phyloP scores from a whole-genome alignment of 2,113 vertebrate species.

The Pantherophis guttatus region DNA sequence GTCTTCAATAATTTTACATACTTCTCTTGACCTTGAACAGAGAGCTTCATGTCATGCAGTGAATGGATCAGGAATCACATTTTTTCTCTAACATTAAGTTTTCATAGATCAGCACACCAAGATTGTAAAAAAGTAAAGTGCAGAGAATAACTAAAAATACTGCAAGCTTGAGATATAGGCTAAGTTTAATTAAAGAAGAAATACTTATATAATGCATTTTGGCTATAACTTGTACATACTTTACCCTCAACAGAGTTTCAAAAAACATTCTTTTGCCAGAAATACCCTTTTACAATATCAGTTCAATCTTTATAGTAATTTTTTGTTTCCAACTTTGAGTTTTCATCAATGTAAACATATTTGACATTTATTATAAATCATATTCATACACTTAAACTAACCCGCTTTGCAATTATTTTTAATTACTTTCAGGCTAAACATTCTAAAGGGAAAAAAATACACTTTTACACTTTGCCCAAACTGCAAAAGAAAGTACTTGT shows the following conservation, averaged over 20 bases:
- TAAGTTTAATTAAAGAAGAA: not conserved
- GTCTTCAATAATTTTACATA: not conserved
- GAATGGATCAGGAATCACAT: not conserved
- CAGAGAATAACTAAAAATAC: constrained; percentile 1
- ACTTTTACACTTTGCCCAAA: not conserved
- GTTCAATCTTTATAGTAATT: constrained; percentile 10
- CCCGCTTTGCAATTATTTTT: not conserved
- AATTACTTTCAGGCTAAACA: not conserved
- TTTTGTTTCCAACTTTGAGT: constrained; percentile 47
- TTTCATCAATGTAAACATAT: constrained; percentile 38
- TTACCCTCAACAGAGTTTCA: constrained; percentile 13
- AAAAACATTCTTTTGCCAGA: not conserved
- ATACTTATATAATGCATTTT: not conserved
- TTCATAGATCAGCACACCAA: constrained; percentile 33
- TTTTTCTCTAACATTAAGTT: constrained; percentile 38
- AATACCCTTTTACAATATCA: not conserved
- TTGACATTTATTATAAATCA: constrained; percentile 49
- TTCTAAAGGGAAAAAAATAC: constrained; percentile 21
- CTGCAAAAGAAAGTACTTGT: constrained; percentile 14
- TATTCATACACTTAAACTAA: not conserved
- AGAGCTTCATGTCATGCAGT: constrained; percentile 32
- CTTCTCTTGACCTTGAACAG: constrained; percentile 29
- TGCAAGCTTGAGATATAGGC: not conserved
- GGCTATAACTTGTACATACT: not conserved
- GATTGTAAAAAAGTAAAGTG: not conserved